Percentiles rank a stretch among this genome's conserved stretches.
phyloP scores from a whole-genome alignment of 2,113 vertebrate genomes.

The Nothobranchius kuhntae region DNA sequence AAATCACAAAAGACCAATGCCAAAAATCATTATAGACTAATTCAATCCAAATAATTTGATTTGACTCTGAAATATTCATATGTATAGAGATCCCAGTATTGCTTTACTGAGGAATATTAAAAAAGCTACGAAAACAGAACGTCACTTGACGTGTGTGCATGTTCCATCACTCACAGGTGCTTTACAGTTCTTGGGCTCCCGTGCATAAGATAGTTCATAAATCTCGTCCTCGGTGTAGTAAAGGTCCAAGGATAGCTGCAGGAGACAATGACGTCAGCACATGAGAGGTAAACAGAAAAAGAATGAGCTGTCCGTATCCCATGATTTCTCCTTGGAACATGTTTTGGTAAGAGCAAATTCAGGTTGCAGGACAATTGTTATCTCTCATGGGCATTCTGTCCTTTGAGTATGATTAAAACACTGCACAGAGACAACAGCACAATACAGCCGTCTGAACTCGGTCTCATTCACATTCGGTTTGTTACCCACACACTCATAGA shows the following conservation, averaged over 20 bases:
- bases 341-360: conserved; percentile 36
- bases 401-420: conserved; percentile 50
- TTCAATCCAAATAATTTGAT: background rate
- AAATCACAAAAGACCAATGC: background rate
- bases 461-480: conserved; percentile 64
- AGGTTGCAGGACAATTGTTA: conserved; percentile 51
- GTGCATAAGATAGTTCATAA: conserved; percentile 93
- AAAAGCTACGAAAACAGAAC: too few species aligned
- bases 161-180: conserved; percentile 82
- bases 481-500: conserved; percentile 70
- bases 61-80: background rate
- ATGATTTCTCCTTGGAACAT: conserved; percentile 43
- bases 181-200: conserved; percentile 90
- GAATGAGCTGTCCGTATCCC: conserved; percentile 6
- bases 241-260: conserved; percentile 92
- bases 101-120: too few species aligned
- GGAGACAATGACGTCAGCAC: conserved; percentile 11
- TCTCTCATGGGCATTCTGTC: conserved; percentile 53
- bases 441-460: conserved; percentile 64
- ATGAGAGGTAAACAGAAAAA: conserved; percentile 19
- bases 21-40: background rate
- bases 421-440: conserved; percentile 40
- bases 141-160: background rate
- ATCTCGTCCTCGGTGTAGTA: conserved; percentile 98
- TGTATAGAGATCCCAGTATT: background rate